A percentile compares a stretch with the other conserved stretches of the same genome.
Conservation (phyloP, 64 coral and sea anemone species). For the Montipora foliosa region DNA sequence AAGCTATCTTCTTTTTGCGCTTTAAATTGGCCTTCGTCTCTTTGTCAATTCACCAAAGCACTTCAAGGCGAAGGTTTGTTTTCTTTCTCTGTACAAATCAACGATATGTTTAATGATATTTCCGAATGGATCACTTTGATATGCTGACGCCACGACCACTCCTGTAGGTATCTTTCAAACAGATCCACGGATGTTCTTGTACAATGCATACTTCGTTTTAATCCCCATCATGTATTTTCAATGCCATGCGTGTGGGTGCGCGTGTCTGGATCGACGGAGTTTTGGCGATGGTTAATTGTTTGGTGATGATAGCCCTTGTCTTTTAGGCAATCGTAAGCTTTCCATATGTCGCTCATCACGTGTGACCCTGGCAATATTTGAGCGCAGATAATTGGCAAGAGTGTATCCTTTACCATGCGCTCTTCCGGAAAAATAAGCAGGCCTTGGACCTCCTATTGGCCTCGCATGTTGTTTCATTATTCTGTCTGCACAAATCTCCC, state of each 20-base stretch:
- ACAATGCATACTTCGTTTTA: too few species aligned
- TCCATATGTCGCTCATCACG: too few species aligned
- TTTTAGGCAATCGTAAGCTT: neutral
- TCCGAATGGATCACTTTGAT: neutral
- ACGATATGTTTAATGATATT: constrained; percentile 5
- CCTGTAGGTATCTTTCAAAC: constrained; percentile 19
- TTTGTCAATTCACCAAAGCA: too few species aligned
- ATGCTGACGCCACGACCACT: constrained; percentile 39
- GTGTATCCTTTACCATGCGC: neutral
- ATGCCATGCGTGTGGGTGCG: too few species aligned
- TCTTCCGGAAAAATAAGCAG: constrained; percentile 18
- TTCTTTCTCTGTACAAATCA: neutral
- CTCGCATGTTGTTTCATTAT: constrained; percentile 39
- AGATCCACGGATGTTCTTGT: neutral
- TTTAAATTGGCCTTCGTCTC: too few species aligned
- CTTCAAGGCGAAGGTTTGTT: neutral
- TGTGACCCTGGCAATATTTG: neutral
- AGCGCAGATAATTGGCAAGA: constrained; percentile 3
- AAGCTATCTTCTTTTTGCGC: too few species aligned
- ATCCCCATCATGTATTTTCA: too few species aligned
- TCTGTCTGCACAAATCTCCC: constrained; percentile 57
- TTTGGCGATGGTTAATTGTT: neutral
- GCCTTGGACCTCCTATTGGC: constrained; percentile 30
- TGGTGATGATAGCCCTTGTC: too few species aligned
- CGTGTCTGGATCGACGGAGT: too few species aligned